These are phyloP conservation scores for Amblyraja radiata DNA, from an alignment of 2,797 vertebrate species.

Conservation along the genomic window DNA sequence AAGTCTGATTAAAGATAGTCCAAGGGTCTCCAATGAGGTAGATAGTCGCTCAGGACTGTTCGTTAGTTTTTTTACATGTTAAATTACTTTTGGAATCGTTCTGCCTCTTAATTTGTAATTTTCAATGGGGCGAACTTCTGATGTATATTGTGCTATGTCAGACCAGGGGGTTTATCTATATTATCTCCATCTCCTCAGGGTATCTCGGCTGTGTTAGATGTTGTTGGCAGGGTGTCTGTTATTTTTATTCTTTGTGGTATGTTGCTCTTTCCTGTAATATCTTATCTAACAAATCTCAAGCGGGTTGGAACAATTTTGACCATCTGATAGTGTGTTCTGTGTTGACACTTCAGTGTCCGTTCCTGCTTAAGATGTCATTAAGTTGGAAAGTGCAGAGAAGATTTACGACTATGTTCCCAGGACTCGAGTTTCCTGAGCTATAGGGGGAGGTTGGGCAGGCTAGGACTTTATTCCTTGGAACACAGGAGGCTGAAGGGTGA, in stretches of 20 bases:
- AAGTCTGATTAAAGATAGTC: too few relatives aligned
- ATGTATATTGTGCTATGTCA: not conserved
- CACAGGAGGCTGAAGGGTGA: too few relatives aligned
- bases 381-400: too few relatives aligned
- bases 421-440: too few relatives aligned
- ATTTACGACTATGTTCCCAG: too few relatives aligned
- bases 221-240: not conserved
- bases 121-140: not conserved
- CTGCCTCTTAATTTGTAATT: not conserved
- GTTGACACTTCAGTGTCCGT: not conserved
- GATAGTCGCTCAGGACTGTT: too few relatives aligned
- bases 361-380: not conserved
- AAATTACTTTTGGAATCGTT: not conserved
- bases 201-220: not conserved
- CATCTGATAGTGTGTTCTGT: not conserved
- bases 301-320: not conserved
- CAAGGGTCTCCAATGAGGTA: too few relatives aligned
- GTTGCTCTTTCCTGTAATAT: not conserved
- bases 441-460: too few relatives aligned
- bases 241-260: not conserved
- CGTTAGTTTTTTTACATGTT: not conserved
- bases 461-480: too few relatives aligned
- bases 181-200: not conserved
- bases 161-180: not conserved
- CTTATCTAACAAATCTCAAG: not conserved